Evolutionary conservation across 2,888 invertebrate species (phyloP), one percentile per base, ranked within the genome.

Genomic region (Drosophila kanekoi): DNA sequence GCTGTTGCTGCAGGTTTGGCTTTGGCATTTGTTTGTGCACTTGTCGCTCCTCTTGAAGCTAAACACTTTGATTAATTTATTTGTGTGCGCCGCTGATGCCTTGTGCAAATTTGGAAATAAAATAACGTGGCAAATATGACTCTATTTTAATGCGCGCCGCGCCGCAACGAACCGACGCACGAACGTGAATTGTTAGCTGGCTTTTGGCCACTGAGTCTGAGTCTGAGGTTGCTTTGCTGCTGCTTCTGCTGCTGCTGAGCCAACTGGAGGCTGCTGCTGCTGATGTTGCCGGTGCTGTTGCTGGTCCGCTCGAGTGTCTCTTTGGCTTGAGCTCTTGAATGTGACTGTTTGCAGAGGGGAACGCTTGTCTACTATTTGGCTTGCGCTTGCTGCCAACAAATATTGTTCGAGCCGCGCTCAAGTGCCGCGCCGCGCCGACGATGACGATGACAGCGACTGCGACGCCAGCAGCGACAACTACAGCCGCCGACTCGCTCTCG

Each of bases 291-390:
- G 68, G 32, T 62, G 77, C 71, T 69, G 74, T 72, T 80, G 68
- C 87, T 87, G 91, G 88, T 91, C 92, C 92, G 92, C 90, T 92
- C 91, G 92, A 92, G 92, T 91, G 91, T 82, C 91, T 91, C 92
- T 91, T 90, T 91, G 89, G 92, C 92, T 91, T 91, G 91, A 91
- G 92, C 91, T 91, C 91, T 91, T 92, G 90, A 91, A 93, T 92
- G 91, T 92, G 92, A 93, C 92, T 93, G 93, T 93, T 93, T 93
- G 92, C 93, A 93, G 92, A 93, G 92, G 92, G 93, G 93, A 92
- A 92, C 91, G 90, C 90, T 90, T 92, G 91, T 92, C 92, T 92
- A 92, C 92, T 93, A 92, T 93, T 93, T 93, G 92, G 92, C 92
- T 92, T 92, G 88, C 83, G 84, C 83, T 84, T 85, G 89, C 89